Base-by-base conservation (phyloP, 1,140 invertebrate genomes). In the Manduca sexta region DNA sequence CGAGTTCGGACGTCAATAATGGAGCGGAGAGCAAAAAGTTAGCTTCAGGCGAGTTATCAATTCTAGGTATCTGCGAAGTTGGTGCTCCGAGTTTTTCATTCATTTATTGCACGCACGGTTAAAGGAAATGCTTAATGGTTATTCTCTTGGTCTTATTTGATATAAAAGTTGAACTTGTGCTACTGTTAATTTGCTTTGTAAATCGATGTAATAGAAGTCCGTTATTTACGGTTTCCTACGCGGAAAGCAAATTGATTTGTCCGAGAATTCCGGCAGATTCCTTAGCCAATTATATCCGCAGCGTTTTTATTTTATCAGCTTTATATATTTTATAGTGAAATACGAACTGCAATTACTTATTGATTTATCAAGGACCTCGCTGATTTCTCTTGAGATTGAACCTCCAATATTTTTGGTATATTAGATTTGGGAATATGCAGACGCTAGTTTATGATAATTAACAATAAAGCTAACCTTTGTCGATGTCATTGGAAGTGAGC, bases 1-100 rank as follows among this genome's bases (percentile, higher is more conserved):
- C 56, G 52, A 62, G 59, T 52, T 64, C 61, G 46, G 52, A 56
- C 69, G 60, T 78, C 74, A 76, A 81, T 81, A 73, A 76, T 74
- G 60, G 64, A 66, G 59, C 65, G 60, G 59, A 69, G 70, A 66
- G 71, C 69, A 71, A 75, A 80, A 79, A 79, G 69, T 80, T 78
- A 60, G 67, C 72, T 69, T 60, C 55, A 45, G 59, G 63, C 72
- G 66, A 74, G 67, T 79, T 80, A 80, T 74, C 70, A 77, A 72
- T 74, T 72, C 16, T 40, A 40, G 38, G 69, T 74, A 71, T 72
- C 73, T 69, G 60, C 58, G 40, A 66, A 77, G 70, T 79, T 69
- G 53, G 54, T 61, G 58, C 58, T 35, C 31, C 56, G 63, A 69
- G 69, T 76, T 78, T 76, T 69, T 74, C 69, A 78, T 76, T 67